Base-by-base conservation (phyloP, 2,888 invertebrate genomes). In the Xestia c-nigrum region DNA sequence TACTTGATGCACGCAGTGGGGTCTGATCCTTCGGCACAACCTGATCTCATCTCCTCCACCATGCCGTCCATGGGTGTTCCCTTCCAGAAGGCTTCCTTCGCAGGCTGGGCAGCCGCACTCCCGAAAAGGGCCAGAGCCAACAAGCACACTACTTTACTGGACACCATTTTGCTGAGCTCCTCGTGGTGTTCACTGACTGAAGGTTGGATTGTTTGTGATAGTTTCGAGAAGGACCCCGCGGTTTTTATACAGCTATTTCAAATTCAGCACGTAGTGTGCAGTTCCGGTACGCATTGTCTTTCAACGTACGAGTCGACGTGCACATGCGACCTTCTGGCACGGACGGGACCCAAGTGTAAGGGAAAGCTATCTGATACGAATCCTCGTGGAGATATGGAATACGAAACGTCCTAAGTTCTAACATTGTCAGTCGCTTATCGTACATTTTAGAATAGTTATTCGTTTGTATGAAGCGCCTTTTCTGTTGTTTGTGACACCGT, bases 1-100 rank as follows among this genome's bases (percentile, higher is more conserved):
- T 97, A 98, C 94, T 98, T 98, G 94, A 98, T 97, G 95, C 98
- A 98, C 85, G 98, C 98, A 76, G 98, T 97, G 38, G 98, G 98
- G 93, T 98, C 98, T 88, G 98, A 98, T 88, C 98, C 98, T 89
- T 97, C 97, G 61, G 97, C 97, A 93, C 98, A 98, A 91, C 98
- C 97, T 75, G 97, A 97, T 91, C 98, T 97, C 97, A 98, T 98
- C 94, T 98, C 98, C 90, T 98, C 98, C 68, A 98, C 97, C 95
- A 98, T 97, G 73, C 97, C 96, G 90, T 98, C 98, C 97, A 98
- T 97, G 87, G 97, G 97, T 24, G 98, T 97, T 81, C 97, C 97
- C 89, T 98, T 98, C 98, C 98, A 98, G 94, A 97, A 97, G 70
- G 97, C 97, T 81, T 97, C 96, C 90, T 97, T 97, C 65, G 97